Evolutionary conservation across 2,888 invertebrate genomes (phyloP).

Genomic region (Barypeithes pellucidus): DNA sequence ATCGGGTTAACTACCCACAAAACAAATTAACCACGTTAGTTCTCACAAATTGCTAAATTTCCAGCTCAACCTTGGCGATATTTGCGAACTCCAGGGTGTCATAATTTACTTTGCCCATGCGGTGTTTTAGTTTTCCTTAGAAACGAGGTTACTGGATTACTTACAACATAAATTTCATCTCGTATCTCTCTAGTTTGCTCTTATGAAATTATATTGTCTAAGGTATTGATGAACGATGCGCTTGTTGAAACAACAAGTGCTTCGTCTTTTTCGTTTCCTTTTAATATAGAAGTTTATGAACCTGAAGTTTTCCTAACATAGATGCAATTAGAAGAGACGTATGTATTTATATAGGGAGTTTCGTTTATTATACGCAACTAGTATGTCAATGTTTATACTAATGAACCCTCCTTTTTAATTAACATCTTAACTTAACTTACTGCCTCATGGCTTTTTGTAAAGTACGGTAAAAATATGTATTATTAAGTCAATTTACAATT

Average conservation of each 20-base stretch:
- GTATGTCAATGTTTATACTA: no score
- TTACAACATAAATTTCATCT: conserved; percentile 43
- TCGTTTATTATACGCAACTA: no score
- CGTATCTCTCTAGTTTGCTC: conserved; percentile 44
- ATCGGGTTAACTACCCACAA: conserved; percentile 26
- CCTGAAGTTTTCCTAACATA: neutral
- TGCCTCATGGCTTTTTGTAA: no score
- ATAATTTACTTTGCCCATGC: conserved; percentile 49
- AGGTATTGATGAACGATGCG: conserved; percentile 46
- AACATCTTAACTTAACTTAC: no score
- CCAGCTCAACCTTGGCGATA: conserved; percentile 46
- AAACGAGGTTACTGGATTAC: conserved; percentile 47
- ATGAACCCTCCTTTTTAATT: no score
- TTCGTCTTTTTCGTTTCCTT: neutral
- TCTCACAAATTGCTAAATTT: conserved; percentile 41
- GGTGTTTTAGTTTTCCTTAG: conserved; percentile 46
- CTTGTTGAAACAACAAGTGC: conserved; percentile 14
- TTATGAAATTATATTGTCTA: conserved; percentile 49
- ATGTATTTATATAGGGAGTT: no score
- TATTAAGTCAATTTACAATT: no score
- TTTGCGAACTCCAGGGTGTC: conserved; percentile 46
- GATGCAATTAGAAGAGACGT: neutral
- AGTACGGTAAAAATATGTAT: no score
- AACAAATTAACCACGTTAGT: conserved; percentile 35
- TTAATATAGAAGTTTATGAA: neutral